Percentiles rank a stretch among this genome's conserved stretches.
Evolutionary conservation across 1,140 invertebrate species (phyloP).

Genomic region (Arion vulgaris): DNA sequence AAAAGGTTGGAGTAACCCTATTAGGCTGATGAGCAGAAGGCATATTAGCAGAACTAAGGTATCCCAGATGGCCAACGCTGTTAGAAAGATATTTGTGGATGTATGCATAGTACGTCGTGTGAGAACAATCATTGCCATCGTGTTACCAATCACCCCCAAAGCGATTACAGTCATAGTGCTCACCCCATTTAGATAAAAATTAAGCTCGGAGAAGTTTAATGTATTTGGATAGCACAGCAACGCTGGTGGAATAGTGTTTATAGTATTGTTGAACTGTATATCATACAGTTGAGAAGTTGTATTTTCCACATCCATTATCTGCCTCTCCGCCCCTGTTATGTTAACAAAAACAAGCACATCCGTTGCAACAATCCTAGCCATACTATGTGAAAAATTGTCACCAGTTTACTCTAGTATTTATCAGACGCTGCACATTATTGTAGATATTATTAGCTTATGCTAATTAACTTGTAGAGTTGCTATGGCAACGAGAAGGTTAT

Average conservation of each 20-base stretch:
- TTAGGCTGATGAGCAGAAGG: conserved; percentile 88
- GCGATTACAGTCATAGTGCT: conserved; percentile 86
- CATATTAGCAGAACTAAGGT: conserved; percentile 89
- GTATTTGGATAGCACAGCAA: background rate
- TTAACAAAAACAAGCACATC: background rate
- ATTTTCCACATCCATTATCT: background rate
- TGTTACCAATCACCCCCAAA: conserved; percentile 90
- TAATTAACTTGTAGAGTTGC: no score
- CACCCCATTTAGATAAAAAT: conserved; percentile 77
- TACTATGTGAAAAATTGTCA: background rate
- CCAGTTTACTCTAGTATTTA: no score
- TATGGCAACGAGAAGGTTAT: no score
- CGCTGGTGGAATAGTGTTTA: no score
- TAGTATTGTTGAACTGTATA: background rate
- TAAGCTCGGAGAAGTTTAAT: conserved; percentile 19
- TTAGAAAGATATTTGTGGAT: conserved; percentile 93
- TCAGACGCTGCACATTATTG: no score
- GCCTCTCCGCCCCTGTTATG: background rate
- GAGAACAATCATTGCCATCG: conserved; percentile 90
- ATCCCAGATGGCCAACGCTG: conserved; percentile 91
- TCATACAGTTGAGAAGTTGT: background rate
- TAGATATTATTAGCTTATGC: no score
- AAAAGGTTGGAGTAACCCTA: conserved; percentile 75
- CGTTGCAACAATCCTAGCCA: background rate
- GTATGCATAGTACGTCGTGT: conserved; percentile 91